These are phyloP conservation scores for Heteractis magnifica DNA, from an alignment of 92 coral and sea anemone genomes.

Conservation along the genomic window DNA sequence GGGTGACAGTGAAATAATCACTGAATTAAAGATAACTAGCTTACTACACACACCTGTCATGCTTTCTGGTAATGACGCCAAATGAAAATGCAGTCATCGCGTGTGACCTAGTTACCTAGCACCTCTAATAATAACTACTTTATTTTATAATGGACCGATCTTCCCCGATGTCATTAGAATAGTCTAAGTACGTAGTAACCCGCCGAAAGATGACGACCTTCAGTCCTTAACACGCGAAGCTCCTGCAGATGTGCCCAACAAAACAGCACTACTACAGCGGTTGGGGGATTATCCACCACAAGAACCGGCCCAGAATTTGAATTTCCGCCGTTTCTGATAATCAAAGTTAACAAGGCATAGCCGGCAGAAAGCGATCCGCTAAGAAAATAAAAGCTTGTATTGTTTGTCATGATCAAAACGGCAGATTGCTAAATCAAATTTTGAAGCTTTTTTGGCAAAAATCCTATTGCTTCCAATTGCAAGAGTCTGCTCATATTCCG, in stretches of 20 bases:
- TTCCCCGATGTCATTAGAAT: neutral
- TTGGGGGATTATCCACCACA: neutral
- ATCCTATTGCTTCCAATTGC: neutral
- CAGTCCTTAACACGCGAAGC: neutral
- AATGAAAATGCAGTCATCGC: neutral
- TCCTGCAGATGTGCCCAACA: conserved; percentile 7
- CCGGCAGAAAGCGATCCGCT: neutral
- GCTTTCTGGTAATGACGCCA: too few relatives aligned
- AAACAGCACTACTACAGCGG: neutral
- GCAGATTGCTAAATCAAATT: neutral
- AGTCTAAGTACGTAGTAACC: neutral
- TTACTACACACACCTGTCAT: too few relatives aligned
- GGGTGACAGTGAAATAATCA: too few relatives aligned
- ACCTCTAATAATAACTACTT: neutral
- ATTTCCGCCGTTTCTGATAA: neutral
- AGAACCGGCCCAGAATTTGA: neutral
- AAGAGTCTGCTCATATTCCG: too few relatives aligned
- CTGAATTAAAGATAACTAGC: too few relatives aligned
- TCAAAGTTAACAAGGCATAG: neutral
- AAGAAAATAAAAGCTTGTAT: neutral
- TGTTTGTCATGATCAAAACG: neutral
- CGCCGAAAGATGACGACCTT: conserved; percentile 1
- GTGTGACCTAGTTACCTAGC: neutral
- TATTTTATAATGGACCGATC: neutral
- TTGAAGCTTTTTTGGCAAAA: neutral